Evolutionary conservation across 2,888 invertebrate genomes (phyloP), one percentile per base, ranked within the genome.

Genomic region (Holacanthella duospinosa): DNA sequence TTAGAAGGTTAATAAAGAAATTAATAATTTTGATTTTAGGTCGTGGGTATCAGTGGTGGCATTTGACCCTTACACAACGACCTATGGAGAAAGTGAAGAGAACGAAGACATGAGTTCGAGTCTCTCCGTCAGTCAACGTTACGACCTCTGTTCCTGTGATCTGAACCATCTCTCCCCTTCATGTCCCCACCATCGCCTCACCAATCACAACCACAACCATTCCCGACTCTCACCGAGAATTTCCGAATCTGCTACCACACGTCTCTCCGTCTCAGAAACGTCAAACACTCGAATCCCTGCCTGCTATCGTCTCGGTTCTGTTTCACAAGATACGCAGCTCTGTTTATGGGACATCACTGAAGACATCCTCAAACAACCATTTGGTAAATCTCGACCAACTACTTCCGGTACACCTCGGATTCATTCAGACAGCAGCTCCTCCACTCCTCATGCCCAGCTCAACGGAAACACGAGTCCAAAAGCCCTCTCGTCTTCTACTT

Each of bases 331-430:
- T 79, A 97, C 97, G 54, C 93, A 94, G 77, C 80, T 99, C 70
- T 97, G 97, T 79, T 81, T 99, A 69, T 99, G 99, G 99, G 99
- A 99, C 77, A 84, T 99, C 65, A 96, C 95, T 19, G 94, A 96
- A 77, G 97, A 99, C 76, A 86, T 94, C 64, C 79, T 99, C 63
- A 81, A 86, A 44, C 70, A 71, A 43, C 70, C 70, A 48, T 70
- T 70, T 59, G 57, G 60, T 48, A 60, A 60, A 16, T 55, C 61
- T 9, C 19, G 2, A 6, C 58, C 58, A 6, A 55, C 24, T 16
- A 29, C 29, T 36, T n/a, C 48, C 12, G n/a, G 19, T 4, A 9
- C 48, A 21, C 36, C 36, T 16, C 36, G 36, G 9, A 6, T 36
- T 16, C 6, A 36, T 36, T 36, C 6, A 6, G n/a, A n/a, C n/a